phyloP scores from a whole-genome alignment of 2,113 vertebrate species.

The Centrocercus urophasianus region DNA sequence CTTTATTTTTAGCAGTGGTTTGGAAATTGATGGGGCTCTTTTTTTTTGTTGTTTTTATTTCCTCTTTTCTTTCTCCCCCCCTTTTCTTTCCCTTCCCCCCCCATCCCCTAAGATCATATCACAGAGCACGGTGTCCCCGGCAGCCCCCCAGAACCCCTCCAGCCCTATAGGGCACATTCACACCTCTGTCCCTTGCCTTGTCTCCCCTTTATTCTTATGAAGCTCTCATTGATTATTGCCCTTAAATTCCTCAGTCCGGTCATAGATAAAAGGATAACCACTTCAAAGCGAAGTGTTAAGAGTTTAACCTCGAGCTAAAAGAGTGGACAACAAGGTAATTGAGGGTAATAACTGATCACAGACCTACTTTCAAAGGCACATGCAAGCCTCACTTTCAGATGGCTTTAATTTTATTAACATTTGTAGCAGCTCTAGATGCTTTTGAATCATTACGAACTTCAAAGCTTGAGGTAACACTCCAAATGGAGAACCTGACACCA shows the following conservation, averaged over 20 bases:
- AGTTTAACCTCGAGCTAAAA: constrained; percentile 96
- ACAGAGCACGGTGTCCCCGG: neutral
- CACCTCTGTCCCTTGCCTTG: constrained; percentile 79
- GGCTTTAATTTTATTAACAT: constrained; percentile 98
- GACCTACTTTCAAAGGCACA: constrained; percentile 85
- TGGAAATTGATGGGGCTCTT: too few species aligned
- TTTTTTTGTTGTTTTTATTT: too few species aligned
- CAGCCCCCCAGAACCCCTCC: constrained; percentile 46
- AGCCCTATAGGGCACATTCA: constrained; percentile 78
- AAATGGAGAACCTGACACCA: constrained; percentile 75
- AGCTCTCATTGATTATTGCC: constrained; percentile 95
- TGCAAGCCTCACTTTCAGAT: constrained; percentile 84
- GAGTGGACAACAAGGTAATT: constrained; percentile 96
- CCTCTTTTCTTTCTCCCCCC: too few species aligned
- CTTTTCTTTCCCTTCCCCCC: too few species aligned
- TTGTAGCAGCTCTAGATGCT: constrained; percentile 86
- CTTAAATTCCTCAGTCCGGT: constrained; percentile 94
- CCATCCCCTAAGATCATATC: too few species aligned
- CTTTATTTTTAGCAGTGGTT: too few species aligned
- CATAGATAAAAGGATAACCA: constrained; percentile 99
- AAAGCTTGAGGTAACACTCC: constrained; percentile 81
- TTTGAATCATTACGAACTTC: constrained; percentile 82
- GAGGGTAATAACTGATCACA: constrained; percentile 96
- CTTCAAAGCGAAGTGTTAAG: constrained; percentile 97
- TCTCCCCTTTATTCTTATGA: constrained; percentile 89